Base-by-base conservation (phyloP, 2,797 vertebrate species). In the Argyrosomus regius region DNA sequence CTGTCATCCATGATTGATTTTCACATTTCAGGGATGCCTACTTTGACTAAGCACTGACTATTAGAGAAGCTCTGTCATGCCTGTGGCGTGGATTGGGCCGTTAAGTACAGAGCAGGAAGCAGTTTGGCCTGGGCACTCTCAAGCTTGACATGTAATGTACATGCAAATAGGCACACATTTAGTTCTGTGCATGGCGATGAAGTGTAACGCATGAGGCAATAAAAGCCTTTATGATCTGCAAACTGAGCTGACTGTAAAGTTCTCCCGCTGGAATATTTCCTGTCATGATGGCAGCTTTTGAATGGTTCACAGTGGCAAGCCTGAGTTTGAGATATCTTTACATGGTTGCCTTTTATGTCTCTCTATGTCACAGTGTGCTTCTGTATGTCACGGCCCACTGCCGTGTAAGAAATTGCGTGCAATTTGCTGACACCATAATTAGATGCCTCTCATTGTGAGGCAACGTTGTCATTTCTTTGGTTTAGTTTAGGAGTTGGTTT, bases 1-100 rank as follows among this genome's bases (percentile, higher is more conserved):
- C 89, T 92, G 92, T 93, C 94, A 91, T 88, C 90, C 90, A 75
- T 91, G 91, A 94, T 93, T 93, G 92, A 94, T 95, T 94, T 92
- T 87, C 91, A 92, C 87, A 91, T 94, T 93, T 94, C 88, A 90
- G 83, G 93, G 89, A 90, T 91, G 88, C 86, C 84, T 87, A 88
- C 88, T 88, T 91, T 89, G 80, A 90, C 87, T 88, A 84, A 90
- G 85, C 81, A 53, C 66, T n/a, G 77, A 88, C 90, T 90, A 90
- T 93, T 91, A 90, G 78, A 87, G 84, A 50, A 83, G 75, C 87
- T 83, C 76, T 74, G 82, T 84, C 80, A 62, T 68, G 87, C 85
- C 84, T 5, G 62, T 83, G 87, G 83, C 83, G 11, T 59, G 53
- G 86, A 82, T 80, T 74, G 82, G 87, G 87, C 69, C 3, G 61